Evolutionary conservation across 2,888 invertebrate genomes (phyloP), one percentile per base, ranked within the genome.

Genomic region (Drosophila niveifrons): DNA sequence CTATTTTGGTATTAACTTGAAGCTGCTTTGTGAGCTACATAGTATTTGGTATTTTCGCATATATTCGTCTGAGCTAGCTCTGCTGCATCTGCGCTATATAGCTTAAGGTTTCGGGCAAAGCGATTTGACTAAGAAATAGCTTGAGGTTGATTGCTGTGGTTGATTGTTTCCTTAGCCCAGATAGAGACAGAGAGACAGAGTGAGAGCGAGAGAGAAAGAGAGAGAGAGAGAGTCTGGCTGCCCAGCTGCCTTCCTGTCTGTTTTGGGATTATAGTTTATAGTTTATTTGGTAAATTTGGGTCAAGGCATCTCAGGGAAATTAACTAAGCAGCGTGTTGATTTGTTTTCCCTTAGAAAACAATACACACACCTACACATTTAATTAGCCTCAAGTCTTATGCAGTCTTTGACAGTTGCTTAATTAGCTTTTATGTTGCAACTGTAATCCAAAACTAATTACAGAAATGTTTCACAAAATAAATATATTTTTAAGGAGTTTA

Each of bases 1-100:
- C 82, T 82, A 82, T 82, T 80, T 82, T 47, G 53, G 74, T 77
- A 84, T 84, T 82, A 77, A 72, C 68, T 69, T 77, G 74, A 84
- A 84, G 72, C 80, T 70, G 73, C 80, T 84, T 82, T 78, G 75
- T 51, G 65, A 44, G 15, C 9, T 41, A n/a, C 29, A 31, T 23
- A 39, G 13, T 13, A n/a, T 18, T 62, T 47, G 71, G 80, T 50
- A 79, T 83, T 83, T 82, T 66, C 69, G 46, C 53, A 78, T 82
- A 78, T 84, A 78, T 84, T 69, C 66, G 41, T 51, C 63, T 70
- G 39, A 55, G 69, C 44, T 56, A 46, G 23, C 43, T 31, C 15
- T 13, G 2, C n/a, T 8, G 55, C 17, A 23, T 51, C 34, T 47
- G 59, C 36, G 23, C 23, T 23, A 23, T 23, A 23, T 23, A 31